Percentiles rank a stretch among this genome's conserved stretches.
These are phyloP conservation scores for Oreochromis niloticus DNA, from an alignment of 2,113 vertebrate genomes.

Conservation along the genomic window DNA sequence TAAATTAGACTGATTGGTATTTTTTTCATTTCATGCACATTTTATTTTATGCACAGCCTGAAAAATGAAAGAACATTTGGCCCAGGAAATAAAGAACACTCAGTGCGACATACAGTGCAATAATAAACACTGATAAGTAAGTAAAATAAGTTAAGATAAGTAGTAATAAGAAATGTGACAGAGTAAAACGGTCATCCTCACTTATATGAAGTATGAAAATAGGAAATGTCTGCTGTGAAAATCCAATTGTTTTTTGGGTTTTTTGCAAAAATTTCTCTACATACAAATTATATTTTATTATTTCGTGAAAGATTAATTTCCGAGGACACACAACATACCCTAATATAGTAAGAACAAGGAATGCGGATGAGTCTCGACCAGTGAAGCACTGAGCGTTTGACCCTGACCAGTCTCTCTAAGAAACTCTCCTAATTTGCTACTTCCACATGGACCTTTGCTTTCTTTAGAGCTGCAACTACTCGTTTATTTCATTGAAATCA, in stretches of 20 bases:
- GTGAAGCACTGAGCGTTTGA: not conserved
- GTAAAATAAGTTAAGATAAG: not conserved
- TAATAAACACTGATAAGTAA: not conserved
- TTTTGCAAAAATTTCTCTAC: not conserved
- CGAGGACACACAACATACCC: not conserved
- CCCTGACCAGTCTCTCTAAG: not conserved
- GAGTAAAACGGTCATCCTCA: not conserved
- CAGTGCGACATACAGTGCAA: not conserved
- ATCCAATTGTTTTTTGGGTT: fast-evolving
- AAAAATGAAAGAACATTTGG: not conserved
- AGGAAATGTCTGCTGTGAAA: not conserved
- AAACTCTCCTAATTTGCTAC: constrained; percentile 47
- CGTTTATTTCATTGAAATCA: constrained; percentile 73
- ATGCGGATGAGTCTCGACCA: not conserved
- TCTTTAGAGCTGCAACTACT: constrained; percentile 43
- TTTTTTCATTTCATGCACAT: not conserved
- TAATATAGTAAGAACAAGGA: not conserved
- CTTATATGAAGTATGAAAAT: not conserved
- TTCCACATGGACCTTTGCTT: constrained; percentile 58
- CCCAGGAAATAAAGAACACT: not conserved
- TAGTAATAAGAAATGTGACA: not conserved
- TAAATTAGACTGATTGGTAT: not conserved
- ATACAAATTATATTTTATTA: not conserved
- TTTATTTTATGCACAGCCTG: not conserved
- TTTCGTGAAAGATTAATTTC: not conserved